phyloP scores from a whole-genome alignment of 2,113 vertebrate species.

The Caloenas nicobarica region DNA sequence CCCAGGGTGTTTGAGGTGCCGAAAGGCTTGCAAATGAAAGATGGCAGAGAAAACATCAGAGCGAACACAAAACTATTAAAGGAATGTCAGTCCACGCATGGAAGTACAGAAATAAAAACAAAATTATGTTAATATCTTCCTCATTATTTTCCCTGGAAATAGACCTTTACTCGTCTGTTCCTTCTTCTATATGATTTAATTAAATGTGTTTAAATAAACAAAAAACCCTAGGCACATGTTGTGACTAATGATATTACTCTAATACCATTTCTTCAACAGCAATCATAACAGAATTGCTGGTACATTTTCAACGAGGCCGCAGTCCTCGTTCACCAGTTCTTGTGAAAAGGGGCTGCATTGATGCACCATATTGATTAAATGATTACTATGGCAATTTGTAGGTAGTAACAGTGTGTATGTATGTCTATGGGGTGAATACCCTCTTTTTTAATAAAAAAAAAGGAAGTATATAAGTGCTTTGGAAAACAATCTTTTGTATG shows the following conservation, averaged over 20 bases:
- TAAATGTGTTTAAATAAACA: background rate
- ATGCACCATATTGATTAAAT: background rate
- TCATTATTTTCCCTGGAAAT: background rate
- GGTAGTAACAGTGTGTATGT: background rate
- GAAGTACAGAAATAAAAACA: background rate
- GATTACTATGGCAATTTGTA: background rate
- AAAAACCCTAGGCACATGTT: background rate
- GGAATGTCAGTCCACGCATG: background rate
- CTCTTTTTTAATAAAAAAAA: background rate
- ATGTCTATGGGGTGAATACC: background rate
- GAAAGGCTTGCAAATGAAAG: conserved; percentile 30
- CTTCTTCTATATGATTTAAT: background rate
- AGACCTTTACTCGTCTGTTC: background rate
- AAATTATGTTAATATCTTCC: background rate
- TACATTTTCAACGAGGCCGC: background rate
- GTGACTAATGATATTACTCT: background rate
- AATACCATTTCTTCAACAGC: background rate
- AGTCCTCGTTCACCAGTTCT: background rate
- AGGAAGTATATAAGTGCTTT: background rate
- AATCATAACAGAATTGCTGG: background rate
- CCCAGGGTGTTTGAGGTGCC: background rate
- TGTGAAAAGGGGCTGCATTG: background rate
- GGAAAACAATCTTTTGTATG: background rate
- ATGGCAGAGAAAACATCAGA: background rate
- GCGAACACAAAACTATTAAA: background rate